Evolutionary conservation across 2,888 invertebrate genomes (phyloP), one percentile per base, ranked within the genome.

Genomic region (Sminthurinus aureus): DNA sequence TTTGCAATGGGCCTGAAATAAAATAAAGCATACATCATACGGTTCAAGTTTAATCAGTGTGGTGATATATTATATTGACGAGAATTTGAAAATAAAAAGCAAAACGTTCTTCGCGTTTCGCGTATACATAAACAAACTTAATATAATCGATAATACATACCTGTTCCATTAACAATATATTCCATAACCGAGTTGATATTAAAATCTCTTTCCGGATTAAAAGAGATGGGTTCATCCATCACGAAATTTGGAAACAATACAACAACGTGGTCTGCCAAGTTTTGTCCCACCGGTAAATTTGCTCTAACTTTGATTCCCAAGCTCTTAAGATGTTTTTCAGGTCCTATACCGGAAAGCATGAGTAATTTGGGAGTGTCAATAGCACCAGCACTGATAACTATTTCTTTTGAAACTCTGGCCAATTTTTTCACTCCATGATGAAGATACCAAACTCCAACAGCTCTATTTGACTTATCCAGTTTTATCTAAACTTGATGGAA

Each of bases 281-380:
- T 87, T 64, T 86, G 76, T n/a, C 88, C 88, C 9, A 87, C 88
- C 0, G 87, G 88, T 6, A 88, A 76, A 74, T 38, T 38, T 6
- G 38, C 38, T 38, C 6, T 38, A 38, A 38, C 38, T 38, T 38
- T 38, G 38, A 38, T 38, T 1, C 38, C 38, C 38, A 38, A 38
- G 38, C 38, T 38, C 67, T 83, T 74, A 13, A 83, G 26, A 75
- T 83, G 83, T 20, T 79, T 24, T 0, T 52, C n/a, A 0, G 83
- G 83, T 3, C 83, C 83, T 9, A 83, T 83, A 15, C 83, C 83
- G 12, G 74, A 74, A n/a, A 83, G 51, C 83, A 83, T 83, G 64
- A 83, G 51, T 73, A 83, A n/a, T 67, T 83, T 73, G 0, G 79
- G 83, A 38, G 79, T 79, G 26, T 79, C 79, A 20, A 83, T 26